These are phyloP conservation scores for Papilio glaucus DNA, from an alignment of 1,140 invertebrate species.

Conservation along the genomic window DNA sequence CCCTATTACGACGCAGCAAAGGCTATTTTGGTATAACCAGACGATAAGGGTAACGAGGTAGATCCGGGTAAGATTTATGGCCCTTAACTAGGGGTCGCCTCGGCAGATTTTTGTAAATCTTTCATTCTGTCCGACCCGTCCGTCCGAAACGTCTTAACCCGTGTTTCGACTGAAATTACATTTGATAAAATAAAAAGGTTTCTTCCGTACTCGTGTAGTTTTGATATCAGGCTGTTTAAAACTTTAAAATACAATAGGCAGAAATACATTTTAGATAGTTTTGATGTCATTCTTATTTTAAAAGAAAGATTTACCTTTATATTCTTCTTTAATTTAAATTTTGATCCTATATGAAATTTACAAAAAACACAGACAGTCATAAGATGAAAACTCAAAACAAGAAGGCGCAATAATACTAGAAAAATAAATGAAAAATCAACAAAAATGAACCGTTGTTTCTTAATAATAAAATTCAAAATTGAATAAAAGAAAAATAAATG, in stretches of 20 bases:
- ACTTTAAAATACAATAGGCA: neutral
- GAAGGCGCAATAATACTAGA: no score
- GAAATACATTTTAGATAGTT: neutral
- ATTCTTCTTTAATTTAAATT: no score
- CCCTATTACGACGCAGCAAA: neutral
- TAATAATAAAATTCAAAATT: no score
- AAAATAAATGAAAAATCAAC: no score
- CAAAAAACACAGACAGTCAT: no score
- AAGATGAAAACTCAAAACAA: no score
- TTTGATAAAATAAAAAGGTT: constrained; percentile 30
- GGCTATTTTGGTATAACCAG: neutral
- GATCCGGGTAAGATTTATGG: constrained; percentile 31
- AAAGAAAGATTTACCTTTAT: no score
- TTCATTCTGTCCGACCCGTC: constrained; percentile 8
- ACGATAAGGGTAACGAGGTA: constrained; percentile 17
- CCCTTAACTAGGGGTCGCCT: constrained; percentile 31
- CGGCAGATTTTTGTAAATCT: constrained; percentile 32
- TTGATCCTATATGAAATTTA: no score
- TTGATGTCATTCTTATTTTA: no score
- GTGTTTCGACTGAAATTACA: constrained; percentile 25
- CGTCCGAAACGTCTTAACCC: constrained; percentile 15
- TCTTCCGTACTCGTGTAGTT: neutral
- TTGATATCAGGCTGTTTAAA: neutral
- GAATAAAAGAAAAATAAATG: no score
- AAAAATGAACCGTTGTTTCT: no score